A percentile compares a stretch with the other conserved stretches of the same genome.
phyloP scores from a whole-genome alignment of 2,113 vertebrate species.

The Siniperca chuatsi region DNA sequence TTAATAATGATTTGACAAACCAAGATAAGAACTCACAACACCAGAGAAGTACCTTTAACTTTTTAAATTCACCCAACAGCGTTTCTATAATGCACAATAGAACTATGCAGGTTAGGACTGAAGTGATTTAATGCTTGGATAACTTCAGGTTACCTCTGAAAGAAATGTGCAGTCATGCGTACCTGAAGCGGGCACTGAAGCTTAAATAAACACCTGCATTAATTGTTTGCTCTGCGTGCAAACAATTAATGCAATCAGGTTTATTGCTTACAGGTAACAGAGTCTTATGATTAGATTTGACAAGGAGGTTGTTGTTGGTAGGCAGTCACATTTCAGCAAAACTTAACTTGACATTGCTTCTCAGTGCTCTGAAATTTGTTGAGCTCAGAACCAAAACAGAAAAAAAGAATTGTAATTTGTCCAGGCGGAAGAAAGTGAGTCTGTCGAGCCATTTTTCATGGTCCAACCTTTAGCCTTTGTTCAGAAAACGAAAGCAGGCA shows the following conservation, averaged over 20 bases:
- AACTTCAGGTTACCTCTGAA: conserved; percentile 14
- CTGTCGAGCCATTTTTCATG: not conserved
- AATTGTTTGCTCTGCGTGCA: conserved; percentile 4
- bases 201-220: conserved; percentile 11
- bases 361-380: not conserved
- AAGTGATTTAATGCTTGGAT: conserved; percentile 40
- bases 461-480: conserved; percentile 26
- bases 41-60: not conserved
- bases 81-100: not conserved
- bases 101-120: not conserved
- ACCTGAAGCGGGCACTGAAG: conserved; percentile 3
- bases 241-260: too few relatives aligned
- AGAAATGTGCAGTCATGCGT: conserved; percentile 32
- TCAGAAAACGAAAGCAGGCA: not conserved
- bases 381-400: not conserved
- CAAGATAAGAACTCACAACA: not conserved
- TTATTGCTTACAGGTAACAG: not conserved
- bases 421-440: not conserved
- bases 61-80: not conserved
- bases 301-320: not conserved
- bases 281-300: conserved; percentile 4
- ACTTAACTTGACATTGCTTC: not conserved
- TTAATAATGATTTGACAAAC: not conserved
- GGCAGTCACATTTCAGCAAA: not conserved
- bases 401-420: not conserved